Percentiles rank a stretch among this genome's conserved stretches.
These are phyloP conservation scores for Scelioninae gen. 2 DNA, from an alignment of 2,888 invertebrate species.

Conservation along the genomic window DNA sequence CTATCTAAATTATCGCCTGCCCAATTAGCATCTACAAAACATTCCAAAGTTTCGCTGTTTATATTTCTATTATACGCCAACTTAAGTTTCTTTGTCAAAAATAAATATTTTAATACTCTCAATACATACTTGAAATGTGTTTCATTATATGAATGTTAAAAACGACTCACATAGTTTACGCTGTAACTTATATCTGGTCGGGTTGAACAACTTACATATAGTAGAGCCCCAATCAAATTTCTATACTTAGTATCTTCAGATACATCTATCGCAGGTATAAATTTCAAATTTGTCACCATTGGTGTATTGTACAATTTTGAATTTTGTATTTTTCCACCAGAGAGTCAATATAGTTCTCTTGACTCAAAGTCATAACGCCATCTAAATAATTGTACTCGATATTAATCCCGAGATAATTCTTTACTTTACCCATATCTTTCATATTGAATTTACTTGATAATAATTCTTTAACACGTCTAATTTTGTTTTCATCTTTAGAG, in stretches of 20 bases:
- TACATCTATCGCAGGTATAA: slow-evolving; percentile 19
- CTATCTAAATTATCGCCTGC: slow-evolving; percentile 55
- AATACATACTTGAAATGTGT: slow-evolving; percentile 46
- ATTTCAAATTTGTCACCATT: slow-evolving; percentile 38
- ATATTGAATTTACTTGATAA: slow-evolving; percentile 20
- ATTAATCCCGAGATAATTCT: slow-evolving; percentile 38
- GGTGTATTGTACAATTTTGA: slow-evolving; percentile 34
- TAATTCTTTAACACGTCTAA: slow-evolving; percentile 32
- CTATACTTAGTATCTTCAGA: slow-evolving; percentile 30
- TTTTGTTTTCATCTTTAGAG: slow-evolving; percentile 19
- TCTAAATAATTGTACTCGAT: slow-evolving; percentile 27
- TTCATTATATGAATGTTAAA: slow-evolving; percentile 37
- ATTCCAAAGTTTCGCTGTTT: slow-evolving; percentile 27
- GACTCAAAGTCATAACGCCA: slow-evolving; percentile 26
- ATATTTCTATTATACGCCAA: slow-evolving; percentile 1
- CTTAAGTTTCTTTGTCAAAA: slow-evolving; percentile 46
- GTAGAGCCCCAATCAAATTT: slow-evolving; percentile 46
- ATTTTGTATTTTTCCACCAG: slow-evolving; percentile 39
- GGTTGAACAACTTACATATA: slow-evolving; percentile 45
- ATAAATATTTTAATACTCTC: slow-evolving; percentile 38
- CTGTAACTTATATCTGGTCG: slow-evolving; percentile 38
- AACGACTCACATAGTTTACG: slow-evolving; percentile 51
- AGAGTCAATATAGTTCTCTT: slow-evolving; percentile 34
- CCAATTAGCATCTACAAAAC: slow-evolving; percentile 55
- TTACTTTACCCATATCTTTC: slow-evolving; percentile 45